A percentile compares a stretch with the other conserved stretches of the same genome.
Evolutionary conservation across 2,888 invertebrate genomes (phyloP).

Genomic region (Agrotis puta): DNA sequence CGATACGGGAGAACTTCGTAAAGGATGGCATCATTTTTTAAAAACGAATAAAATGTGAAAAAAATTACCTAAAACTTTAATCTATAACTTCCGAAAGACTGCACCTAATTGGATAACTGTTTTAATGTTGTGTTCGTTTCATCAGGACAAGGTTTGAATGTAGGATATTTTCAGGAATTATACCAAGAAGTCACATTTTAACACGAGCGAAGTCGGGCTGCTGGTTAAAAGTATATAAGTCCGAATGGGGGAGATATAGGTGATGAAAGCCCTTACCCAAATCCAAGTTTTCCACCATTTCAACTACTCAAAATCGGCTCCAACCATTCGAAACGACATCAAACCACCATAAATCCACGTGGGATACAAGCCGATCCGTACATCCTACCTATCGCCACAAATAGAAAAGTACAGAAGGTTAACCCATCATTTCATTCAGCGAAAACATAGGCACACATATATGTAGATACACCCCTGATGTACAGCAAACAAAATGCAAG

Average conservation of each 20-base stretch:
- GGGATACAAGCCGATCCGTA: conserved; percentile 71
- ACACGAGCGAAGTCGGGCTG: too few species aligned
- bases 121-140: too few species aligned
- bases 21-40: too few species aligned
- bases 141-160: too few species aligned
- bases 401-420: neutral
- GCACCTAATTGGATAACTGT: too few species aligned
- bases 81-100: too few species aligned
- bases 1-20: too few species aligned
- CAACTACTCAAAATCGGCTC: conserved; percentile 26
- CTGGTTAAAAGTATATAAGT: too few species aligned
- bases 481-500: neutral
- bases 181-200: too few species aligned
- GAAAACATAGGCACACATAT: neutral
- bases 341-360: conserved; percentile 67
- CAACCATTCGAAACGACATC: conserved; percentile 30
- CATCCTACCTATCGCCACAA: conserved; percentile 69
- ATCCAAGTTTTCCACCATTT: conserved; percentile 20
- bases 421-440: neutral
- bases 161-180: too few species aligned
- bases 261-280: neutral
- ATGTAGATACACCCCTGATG: neutral
- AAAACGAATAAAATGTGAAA: too few species aligned
- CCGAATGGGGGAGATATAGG: neutral
- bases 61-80: too few species aligned